Evolutionary conservation across 2,113 vertebrate genomes (phyloP).

Genomic region (Callospermophilus lateralis): DNA sequence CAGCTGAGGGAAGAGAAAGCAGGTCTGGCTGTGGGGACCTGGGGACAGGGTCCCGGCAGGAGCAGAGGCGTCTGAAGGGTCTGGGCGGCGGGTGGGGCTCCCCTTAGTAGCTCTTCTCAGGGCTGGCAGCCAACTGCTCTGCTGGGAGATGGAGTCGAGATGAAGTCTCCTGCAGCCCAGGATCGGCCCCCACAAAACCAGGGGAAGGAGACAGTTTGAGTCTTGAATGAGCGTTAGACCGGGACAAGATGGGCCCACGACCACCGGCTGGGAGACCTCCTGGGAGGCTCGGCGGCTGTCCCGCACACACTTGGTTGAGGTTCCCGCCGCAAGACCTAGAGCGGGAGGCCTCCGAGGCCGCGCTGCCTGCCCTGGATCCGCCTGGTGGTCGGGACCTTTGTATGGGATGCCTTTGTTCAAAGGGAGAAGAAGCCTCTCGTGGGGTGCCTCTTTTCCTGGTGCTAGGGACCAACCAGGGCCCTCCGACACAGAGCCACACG

Average conservation of each 20-base stretch:
- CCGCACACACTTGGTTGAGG: too few relatives aligned
- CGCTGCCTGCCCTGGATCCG: too few relatives aligned
- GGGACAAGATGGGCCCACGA: rapidly evolving
- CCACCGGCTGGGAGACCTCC: too few relatives aligned
- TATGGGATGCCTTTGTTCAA: neutral
- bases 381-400: neutral
- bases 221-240: neutral
- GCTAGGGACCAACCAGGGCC: neutral
- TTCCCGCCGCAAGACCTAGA: too few relatives aligned
- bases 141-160: too few relatives aligned
- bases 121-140: neutral
- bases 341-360: too few relatives aligned
- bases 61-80: too few relatives aligned
- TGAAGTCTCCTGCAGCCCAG: neutral
- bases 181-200: neutral
- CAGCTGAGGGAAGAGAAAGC: neutral
- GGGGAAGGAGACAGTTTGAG: neutral
- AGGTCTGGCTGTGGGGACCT: too few relatives aligned
- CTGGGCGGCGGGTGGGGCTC: neutral
- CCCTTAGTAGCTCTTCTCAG: neutral
- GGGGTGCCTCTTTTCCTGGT: too few relatives aligned
- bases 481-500: neutral
- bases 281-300: too few relatives aligned
- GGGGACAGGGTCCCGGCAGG: too few relatives aligned
- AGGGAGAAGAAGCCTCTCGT: neutral